Conservation (phyloP, 2,113 vertebrate genomes). For the Nicator chloris region DNA sequence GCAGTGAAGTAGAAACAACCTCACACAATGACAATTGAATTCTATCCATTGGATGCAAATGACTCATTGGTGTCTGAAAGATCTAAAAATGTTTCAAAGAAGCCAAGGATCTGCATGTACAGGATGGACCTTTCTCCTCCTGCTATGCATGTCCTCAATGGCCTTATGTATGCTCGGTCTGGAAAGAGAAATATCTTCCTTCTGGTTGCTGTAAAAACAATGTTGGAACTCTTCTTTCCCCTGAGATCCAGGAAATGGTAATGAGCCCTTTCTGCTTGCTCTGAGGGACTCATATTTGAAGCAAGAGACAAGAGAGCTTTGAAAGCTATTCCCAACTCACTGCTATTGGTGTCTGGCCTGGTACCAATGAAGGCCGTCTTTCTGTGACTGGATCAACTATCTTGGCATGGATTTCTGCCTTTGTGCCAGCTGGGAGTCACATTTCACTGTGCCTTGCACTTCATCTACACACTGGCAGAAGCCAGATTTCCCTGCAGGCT, state of each 20-base stretch:
- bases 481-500: conserved; percentile 38
- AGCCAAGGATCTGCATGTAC: not conserved
- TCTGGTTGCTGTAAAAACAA: not conserved
- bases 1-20: not conserved
- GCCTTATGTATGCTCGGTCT: not conserved
- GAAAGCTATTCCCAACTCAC: not conserved
- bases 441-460: conserved; percentile 27
- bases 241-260: not conserved
- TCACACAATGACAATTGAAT: not conserved
- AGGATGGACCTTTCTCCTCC: not conserved
- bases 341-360: not conserved
- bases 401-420: conserved; percentile 1
- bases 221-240: not conserved
- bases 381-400: conserved; percentile 42
- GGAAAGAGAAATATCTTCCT: not conserved
- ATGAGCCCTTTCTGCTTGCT: not conserved
- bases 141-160: not conserved
- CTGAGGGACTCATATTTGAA: not conserved
- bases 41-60: not conserved
- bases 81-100: not conserved
- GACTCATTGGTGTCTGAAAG: not conserved
- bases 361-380: not conserved
- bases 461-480: conserved; percentile 23
- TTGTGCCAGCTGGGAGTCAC: conserved; percentile 10
- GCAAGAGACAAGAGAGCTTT: not conserved